Base-by-base conservation (phyloP, 2,113 vertebrate genomes). In the Gobius niger region DNA sequence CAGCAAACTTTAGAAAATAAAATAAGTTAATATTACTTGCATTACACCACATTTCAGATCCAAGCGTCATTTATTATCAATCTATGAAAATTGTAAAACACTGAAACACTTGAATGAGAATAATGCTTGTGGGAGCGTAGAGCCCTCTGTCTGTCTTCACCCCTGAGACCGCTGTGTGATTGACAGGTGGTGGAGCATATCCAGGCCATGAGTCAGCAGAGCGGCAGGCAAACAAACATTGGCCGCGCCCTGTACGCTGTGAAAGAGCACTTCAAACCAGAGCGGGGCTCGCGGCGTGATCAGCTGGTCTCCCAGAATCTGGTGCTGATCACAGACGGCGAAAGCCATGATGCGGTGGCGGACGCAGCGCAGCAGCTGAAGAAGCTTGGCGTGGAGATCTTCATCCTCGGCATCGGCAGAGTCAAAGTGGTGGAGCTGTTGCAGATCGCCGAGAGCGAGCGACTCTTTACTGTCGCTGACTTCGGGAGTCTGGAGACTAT, bases 261-360 rank as follows among this genome's bases (percentile, higher is more conserved):
- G 15, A 68, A 14, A 4, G 73, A 50, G 0, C 83, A 91, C 67
- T 95, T 95, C 56, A 24, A 91, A 5, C 67, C 73, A 4, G 78
- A 63, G 0, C 74, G 19, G 0, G 93, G 94, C 1, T 78, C 92
- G 57, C 81, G 91, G 4, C 88, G 49, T 12, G 72, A 69, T 7
- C 56, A 19, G 0, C 57, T 56, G 1, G 65, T 94, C 19, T 84
- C 88, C 6, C 92, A 94, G 76, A 93, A 91, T n/a, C 86, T 95
- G 50, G 66, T 95, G 12, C 77, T 95, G 60, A 92, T 95, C 81
- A 95, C 93, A 0, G 94, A 92, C 7, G 90, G 92, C 0, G 65
- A 77, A 0, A 94, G 93, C 0, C 12, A 78, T 7, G 93, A 93
- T 2, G 52, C 16, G 0, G 91, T 93, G 49, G 44, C 70, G 1